Percentiles rank a stretch among this genome's conserved stretches.
phyloP scores from a whole-genome alignment of 1,140 invertebrate genomes.

The Glossosoma conforme region DNA sequence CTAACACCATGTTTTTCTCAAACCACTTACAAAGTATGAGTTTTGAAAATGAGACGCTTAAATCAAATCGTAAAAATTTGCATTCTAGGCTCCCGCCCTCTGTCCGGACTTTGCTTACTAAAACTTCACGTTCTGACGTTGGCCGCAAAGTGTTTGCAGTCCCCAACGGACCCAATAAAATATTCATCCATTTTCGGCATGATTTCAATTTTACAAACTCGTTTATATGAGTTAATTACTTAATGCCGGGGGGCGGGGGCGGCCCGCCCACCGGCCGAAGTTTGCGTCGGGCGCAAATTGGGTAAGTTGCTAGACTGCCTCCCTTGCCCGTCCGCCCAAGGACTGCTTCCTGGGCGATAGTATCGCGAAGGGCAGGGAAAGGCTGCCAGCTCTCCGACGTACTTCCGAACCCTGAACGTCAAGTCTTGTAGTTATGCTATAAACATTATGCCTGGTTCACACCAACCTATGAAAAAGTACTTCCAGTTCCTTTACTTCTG shows the following conservation, averaged over 20 bases:
- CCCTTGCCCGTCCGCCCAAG: not conserved
- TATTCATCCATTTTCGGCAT: constrained; percentile 16
- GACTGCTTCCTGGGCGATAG: not conserved
- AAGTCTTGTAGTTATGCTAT: no score
- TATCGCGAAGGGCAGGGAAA: not conserved
- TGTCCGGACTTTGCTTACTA: not conserved
- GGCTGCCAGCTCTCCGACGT: no score
- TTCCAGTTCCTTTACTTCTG: no score
- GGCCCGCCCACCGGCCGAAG: constrained; percentile 9
- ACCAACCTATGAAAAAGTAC: no score
- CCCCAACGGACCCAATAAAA: constrained; percentile 11
- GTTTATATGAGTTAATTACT: constrained; percentile 27
- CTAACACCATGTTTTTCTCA: no score
- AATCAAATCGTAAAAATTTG: not conserved
- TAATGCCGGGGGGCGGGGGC: no score
- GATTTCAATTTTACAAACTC: constrained; percentile 25
- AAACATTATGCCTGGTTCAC: no score
- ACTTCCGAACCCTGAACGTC: no score
- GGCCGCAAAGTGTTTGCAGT: not conserved
- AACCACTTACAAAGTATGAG: no score
- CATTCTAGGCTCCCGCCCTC: not conserved
- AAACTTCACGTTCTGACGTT: not conserved
- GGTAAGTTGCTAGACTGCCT: constrained; percentile 10
- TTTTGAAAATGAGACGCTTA: not conserved
- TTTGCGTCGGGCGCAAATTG: constrained; percentile 26